Base-by-base conservation (phyloP, 2,888 invertebrate genomes). In the Blastobasis lacticolella region DNA sequence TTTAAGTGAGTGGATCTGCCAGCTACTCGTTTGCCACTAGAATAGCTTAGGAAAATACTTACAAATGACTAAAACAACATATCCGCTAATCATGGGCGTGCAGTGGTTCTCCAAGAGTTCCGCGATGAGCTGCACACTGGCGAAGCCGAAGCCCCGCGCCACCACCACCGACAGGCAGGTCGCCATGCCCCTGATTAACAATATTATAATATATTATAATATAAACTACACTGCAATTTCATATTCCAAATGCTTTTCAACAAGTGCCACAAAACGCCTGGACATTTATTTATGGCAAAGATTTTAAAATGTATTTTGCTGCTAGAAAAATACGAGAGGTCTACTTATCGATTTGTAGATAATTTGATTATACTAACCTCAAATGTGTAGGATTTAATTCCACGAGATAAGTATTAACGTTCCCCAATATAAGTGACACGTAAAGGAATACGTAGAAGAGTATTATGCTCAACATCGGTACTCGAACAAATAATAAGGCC, bases 341-440 rank as follows among this genome's bases (percentile, higher is more conserved):
- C n/a, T n/a, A 23, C 23, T 23, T 23, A 2, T 23, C 23, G 2
- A 23, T 23, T 23, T 23, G 23, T 23, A 23, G 23, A 23, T 23
- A 23, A 23, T 23, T 6, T 7, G 8, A 46, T 6, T 38, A 49
- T 7, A 50, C 44, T 38, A n/a, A 82, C 84, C 84, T 76, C 49
- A 85, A 69, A 67, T 83, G 70, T 4, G 85, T 86, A 38, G 85
- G 84, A 56, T 83, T 85, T 10, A 83, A 54, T 10, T 85, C 86
- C 10, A 85, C 78, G 50, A 84, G 66, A 60, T 78, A 84, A 2
- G 80, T 79, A 51, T 86, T 85, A 0, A 78, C 64, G 52, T 78
- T 82, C 8, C 81, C 83, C 57, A 85, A 62, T 51, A 83, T 80
- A 1, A 81, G 60, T 5, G 76, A 69, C 9, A 80, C 78, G 53